Conservation (phyloP, 2,113 vertebrate species). For the Acanthisitta chloris region DNA sequence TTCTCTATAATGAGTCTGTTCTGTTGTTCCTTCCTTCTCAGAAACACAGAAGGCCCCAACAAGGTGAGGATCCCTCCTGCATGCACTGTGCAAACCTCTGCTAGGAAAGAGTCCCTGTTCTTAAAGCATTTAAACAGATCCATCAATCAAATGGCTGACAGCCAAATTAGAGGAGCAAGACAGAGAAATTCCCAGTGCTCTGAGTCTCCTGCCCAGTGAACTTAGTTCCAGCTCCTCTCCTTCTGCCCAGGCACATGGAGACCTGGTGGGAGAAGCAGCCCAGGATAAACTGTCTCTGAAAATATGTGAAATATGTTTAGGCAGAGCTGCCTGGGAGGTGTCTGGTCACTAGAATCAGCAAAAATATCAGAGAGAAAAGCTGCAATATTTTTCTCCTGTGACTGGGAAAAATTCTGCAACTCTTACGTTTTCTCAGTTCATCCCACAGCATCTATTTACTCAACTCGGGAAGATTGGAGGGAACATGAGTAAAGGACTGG, state of each 20-base stretch:
- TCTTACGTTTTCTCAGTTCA: neutral
- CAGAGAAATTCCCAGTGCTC: neutral
- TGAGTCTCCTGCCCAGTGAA: neutral
- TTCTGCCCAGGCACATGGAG: neutral
- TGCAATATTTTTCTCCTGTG: neutral
- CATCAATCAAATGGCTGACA: neutral
- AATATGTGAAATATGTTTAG: neutral
- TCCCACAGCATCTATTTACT: neutral
- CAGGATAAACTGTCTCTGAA: neutral
- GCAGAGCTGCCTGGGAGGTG: neutral
- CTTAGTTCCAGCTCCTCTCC: neutral
- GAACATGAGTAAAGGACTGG: neutral
- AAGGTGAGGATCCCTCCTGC: constrained; percentile 16
- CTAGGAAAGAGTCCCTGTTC: neutral
- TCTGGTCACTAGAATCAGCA: neutral
- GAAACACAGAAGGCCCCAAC: neutral
- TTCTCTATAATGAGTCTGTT: neutral
- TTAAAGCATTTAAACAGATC: constrained; percentile 7
- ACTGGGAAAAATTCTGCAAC: neutral
- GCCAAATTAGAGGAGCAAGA: neutral
- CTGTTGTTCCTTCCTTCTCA: neutral
- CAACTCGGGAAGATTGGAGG: neutral
- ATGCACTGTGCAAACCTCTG: neutral
- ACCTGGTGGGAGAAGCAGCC: neutral
- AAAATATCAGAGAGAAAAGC: neutral